Conservation (phyloP, 30 jellyfish, hydroid and myxozoan species). For the Clytia hemisphaerica region DNA sequence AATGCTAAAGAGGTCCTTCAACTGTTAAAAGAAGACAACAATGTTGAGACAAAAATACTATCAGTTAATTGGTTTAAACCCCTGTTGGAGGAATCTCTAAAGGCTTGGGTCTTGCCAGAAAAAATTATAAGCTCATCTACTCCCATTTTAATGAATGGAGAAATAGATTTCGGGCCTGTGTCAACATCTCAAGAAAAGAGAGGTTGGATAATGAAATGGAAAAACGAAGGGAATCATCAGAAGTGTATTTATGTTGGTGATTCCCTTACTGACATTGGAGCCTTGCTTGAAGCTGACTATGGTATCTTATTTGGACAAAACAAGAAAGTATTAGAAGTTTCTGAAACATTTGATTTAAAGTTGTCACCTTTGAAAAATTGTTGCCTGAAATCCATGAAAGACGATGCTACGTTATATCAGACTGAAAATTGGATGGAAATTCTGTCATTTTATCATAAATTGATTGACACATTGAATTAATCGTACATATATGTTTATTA, state of each 20-base stretch:
- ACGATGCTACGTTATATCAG: too few species aligned
- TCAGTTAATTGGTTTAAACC: slow-evolving; percentile 20
- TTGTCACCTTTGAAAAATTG: too few species aligned
- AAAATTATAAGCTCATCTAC: neutral
- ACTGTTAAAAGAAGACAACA: neutral
- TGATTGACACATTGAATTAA: too few species aligned
- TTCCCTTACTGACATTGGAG: slow-evolving; percentile 1
- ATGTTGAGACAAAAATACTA: neutral
- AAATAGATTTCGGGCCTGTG: slow-evolving; percentile 1
- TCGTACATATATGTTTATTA: too few species aligned
- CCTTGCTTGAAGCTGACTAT: slow-evolving; percentile 15
- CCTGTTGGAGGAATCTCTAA: neutral
- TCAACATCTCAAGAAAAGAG: neutral
- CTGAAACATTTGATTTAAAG: too few species aligned
- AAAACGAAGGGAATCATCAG: neutral
- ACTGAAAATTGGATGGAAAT: too few species aligned
- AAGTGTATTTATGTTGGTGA: neutral
- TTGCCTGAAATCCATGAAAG: too few species aligned
- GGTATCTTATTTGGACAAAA: slow-evolving; percentile 5
- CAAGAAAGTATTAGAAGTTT: too few species aligned
- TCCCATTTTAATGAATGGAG: neutral
- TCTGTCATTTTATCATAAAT: too few species aligned
- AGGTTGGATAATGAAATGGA: slow-evolving; percentile 13
- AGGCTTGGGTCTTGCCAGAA: neutral
- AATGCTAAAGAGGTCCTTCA: slow-evolving; percentile 8